Percentiles rank a stretch among this genome's conserved stretches.
These are phyloP conservation scores for Eugnorisma glareosa DNA, from an alignment of 2,888 invertebrate genomes.

Conservation along the genomic window DNA sequence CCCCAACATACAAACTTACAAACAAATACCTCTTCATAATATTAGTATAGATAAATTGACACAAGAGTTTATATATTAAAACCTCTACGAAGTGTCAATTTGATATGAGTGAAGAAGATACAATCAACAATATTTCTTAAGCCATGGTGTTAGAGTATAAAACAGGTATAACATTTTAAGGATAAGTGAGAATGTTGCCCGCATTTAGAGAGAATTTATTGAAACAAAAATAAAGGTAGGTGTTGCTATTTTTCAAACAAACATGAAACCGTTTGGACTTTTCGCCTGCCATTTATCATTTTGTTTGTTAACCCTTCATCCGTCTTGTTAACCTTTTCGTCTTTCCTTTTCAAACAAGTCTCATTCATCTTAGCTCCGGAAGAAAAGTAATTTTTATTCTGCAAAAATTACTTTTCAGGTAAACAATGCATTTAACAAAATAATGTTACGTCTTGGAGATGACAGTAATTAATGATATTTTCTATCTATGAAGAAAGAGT, in stretches of 20 bases:
- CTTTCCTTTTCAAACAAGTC: conserved; percentile 18
- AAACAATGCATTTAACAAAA: conserved; percentile 16
- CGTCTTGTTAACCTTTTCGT: conserved; percentile 18
- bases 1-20: no score
- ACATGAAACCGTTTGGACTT: conserved; percentile 7
- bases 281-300: conserved; percentile 28
- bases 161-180: not conserved
- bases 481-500: not conserved
- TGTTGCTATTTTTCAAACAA: not conserved
- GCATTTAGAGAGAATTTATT: not conserved
- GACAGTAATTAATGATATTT: conserved; percentile 27
- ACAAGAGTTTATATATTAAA: not conserved
- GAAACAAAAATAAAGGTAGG: not conserved
- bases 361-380: conserved; percentile 35
- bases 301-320: conserved; percentile 27
- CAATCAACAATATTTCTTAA: not conserved
- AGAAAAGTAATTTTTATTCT: conserved; percentile 19
- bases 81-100: not conserved
- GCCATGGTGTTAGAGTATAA: not conserved
- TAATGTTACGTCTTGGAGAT: not conserved
- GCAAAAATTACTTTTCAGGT: conserved; percentile 5
- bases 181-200: not conserved
- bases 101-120: not conserved
- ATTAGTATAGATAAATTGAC: not conserved
- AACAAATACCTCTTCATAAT: no score